phyloP scores from a whole-genome alignment of 2,113 vertebrate genomes.

The Aegypius monachus region DNA sequence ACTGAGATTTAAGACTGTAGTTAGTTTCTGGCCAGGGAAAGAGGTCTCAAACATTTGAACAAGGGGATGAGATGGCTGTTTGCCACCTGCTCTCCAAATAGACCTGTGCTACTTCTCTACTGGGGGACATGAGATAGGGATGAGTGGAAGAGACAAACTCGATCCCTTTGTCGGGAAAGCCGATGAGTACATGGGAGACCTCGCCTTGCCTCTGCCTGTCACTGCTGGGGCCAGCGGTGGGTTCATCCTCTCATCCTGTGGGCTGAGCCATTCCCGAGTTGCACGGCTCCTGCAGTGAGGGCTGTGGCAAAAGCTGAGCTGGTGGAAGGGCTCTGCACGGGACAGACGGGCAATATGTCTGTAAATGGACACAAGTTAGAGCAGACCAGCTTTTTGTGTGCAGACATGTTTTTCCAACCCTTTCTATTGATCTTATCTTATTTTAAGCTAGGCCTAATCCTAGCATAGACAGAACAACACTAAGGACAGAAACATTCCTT shows the following conservation, averaged over 20 bases:
- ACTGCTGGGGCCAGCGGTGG: fast-evolving
- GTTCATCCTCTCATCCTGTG: not conserved
- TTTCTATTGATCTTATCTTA: not conserved
- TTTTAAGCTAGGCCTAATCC: not conserved
- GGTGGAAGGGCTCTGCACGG: not conserved
- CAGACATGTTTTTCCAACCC: not conserved
- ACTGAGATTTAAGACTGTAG: not conserved
- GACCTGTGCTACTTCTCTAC: not conserved
- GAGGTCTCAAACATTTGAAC: not conserved
- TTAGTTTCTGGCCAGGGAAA: not conserved
- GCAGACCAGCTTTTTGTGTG: not conserved
- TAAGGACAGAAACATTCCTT: not conserved
- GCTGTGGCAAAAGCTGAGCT: not conserved
- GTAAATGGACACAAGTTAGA: not conserved
- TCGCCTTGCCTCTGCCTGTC: not conserved
- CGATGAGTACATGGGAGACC: not conserved
- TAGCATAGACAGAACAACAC: not conserved
- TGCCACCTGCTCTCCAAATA: not conserved
- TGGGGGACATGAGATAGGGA: not conserved
- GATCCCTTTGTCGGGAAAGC: not conserved
- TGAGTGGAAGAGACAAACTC: not conserved
- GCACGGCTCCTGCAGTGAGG: not conserved
- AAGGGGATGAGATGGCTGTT: not conserved
- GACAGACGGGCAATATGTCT: not conserved
- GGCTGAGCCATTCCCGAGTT: not conserved